Percentiles rank a stretch among this genome's conserved stretches.
Conservation (phyloP, 2,113 vertebrate genomes). For the Passer montanus region DNA sequence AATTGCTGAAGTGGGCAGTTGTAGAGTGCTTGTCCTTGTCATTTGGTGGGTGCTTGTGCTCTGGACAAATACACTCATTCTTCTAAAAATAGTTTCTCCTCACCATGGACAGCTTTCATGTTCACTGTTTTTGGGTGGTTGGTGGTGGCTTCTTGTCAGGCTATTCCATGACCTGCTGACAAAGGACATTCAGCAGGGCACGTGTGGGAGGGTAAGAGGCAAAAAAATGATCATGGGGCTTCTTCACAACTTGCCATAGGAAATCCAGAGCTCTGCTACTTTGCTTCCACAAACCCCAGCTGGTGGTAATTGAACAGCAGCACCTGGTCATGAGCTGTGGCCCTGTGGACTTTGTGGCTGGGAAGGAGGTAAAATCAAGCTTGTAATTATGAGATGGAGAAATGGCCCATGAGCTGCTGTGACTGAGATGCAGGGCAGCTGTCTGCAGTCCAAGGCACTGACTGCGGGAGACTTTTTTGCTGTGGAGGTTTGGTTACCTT, state of each 20-base stretch:
- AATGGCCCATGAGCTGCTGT: neutral
- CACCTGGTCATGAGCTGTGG: neutral
- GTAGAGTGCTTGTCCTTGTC: neutral
- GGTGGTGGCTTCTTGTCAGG: neutral
- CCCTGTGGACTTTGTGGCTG: neutral
- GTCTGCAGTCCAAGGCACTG: conserved; percentile 1
- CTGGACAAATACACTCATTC: rapidly evolving
- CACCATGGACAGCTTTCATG: rapidly evolving
- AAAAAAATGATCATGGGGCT: neutral
- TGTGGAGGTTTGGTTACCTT: conserved; percentile 63
- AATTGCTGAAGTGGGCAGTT: neutral
- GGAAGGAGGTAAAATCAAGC: neutral
- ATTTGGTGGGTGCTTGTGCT: neutral
- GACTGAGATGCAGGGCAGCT: conserved; percentile 15
- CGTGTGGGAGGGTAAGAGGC: neutral
- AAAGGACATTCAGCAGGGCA: neutral
- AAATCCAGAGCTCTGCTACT: neutral
- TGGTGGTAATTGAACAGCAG: neutral
- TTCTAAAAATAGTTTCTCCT: neutral
- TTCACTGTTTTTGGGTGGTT: neutral
- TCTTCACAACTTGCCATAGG: neutral
- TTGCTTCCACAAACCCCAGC: neutral
- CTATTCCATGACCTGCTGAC: neutral
- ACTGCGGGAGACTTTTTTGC: conserved; percentile 17
- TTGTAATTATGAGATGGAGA: neutral